These are phyloP conservation scores for Pollachius pollachius DNA, from an alignment of 2,113 vertebrate genomes.

Conservation along the genomic window DNA sequence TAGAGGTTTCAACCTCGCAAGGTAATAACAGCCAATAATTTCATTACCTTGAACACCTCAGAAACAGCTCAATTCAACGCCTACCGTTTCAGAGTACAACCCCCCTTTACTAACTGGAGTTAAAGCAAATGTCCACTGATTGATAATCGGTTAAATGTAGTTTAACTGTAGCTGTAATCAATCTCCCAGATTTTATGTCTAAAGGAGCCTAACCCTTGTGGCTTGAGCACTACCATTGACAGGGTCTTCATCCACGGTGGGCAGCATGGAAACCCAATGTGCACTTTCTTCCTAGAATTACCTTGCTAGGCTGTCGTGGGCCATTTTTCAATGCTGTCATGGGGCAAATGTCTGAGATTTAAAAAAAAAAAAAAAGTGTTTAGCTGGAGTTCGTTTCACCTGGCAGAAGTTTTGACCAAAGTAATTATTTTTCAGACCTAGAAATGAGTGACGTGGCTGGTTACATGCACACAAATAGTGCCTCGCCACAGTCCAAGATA, in stretches of 20 bases:
- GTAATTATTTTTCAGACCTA: conserved; percentile 62
- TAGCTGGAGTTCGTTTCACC: conserved; percentile 46
- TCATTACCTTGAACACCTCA: no score
- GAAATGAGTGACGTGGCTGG: conserved; percentile 52
- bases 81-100: no score
- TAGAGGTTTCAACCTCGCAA: not conserved
- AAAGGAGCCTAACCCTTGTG: conserved; percentile 11
- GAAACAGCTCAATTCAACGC: no score
- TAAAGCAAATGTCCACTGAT: no score
- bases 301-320: conserved; percentile 41
- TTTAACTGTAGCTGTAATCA: not conserved
- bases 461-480: conserved; percentile 51
- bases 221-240: conserved; percentile 22
- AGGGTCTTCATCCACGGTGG: not conserved
- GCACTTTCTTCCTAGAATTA: conserved; percentile 27
- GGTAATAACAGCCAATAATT: no score
- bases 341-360: conserved; percentile 50
- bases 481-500: conserved; percentile 60
- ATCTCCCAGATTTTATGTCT: conserved; percentile 12
- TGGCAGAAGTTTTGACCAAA: conserved; percentile 48
- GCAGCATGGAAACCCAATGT: conserved; percentile 16
- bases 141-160: no score
- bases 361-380: conserved; percentile 32
- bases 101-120: no score
- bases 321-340: conserved; percentile 31